Evolutionary conservation across 2,888 invertebrate genomes (phyloP), one percentile per base, ranked within the genome.

Genomic region (Stramonita haemastoma): DNA sequence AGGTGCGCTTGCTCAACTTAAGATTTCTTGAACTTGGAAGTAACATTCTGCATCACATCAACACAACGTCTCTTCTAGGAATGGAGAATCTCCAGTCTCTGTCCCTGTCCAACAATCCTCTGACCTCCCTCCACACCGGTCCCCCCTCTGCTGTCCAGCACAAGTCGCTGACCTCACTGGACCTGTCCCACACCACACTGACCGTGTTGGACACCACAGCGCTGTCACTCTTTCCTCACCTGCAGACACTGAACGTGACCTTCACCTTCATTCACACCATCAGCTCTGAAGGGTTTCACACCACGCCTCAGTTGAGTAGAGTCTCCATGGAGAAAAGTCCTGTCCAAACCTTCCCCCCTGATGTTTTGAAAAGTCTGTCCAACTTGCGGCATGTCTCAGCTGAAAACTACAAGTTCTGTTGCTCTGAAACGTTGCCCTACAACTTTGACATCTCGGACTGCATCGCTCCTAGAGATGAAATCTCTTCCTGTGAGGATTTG

Each of bases 401-500:
- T 22, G 46, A 83, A 8, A 83, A 46, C 15, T 83, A 46, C 11
- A 83, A 83, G 22, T 36, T 83, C 5, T 83, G 81, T 36, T 83
- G 81, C 26, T 0, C 36, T 22, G 81, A 83, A 26, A 83, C 36
- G 0, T 22, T 83, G 6, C 81, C 46, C 17, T 17, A 83, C 26
- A 22, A 36, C 19, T 83, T 46, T 1, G 34, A 34, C 36, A 22
- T 26, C 36, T 22, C 26, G 4, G 29, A 32, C 4, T 83, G 81
- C 13, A 4, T 29, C 4, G 81, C 81, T 46, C 22, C 81, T 22
- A 83, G 26, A 83, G 81, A 83, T 26, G 81, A 83, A 83, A 83
- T 83, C 6, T 83, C 81, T 13, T 83, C 81, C 4, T 83, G 81
- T 83, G 36, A 83, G 22, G 81, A 83, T 46, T 46, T 83, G 11